Percentiles rank a stretch among this genome's conserved stretches.
phyloP scores from a whole-genome alignment of 1,140 invertebrate genomes.

The Megalopta genalis region DNA sequence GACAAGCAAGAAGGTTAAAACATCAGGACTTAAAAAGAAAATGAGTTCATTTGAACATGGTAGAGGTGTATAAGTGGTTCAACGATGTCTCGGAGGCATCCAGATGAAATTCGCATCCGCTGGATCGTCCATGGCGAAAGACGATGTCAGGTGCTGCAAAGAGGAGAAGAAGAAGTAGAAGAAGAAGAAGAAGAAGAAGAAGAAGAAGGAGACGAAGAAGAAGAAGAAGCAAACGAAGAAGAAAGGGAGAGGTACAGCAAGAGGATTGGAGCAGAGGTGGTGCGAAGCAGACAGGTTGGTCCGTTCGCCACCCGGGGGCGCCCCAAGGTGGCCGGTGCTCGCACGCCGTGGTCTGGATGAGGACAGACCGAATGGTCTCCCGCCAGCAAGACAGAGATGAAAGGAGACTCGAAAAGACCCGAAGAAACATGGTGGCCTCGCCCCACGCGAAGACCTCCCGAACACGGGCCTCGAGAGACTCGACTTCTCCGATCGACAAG shows the following conservation, averaged over 20 bases:
- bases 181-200: not conserved
- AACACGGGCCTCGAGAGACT: conserved; percentile 66
- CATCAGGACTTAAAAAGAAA: too few relatives aligned
- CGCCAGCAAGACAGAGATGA: conserved; percentile 49
- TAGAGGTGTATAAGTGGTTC: not conserved
- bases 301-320: conserved; percentile 77
- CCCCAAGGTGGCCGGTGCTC: conserved; percentile 77
- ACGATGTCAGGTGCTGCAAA: conserved; percentile 20
- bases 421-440: conserved; percentile 79
- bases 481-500: conserved; percentile 51
- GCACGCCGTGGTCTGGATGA: conserved; percentile 65
- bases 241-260: conserved; percentile 33
- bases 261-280: conserved; percentile 60
- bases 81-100: not conserved
- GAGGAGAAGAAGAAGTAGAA: conserved; percentile 18
- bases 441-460: conserved; percentile 79
- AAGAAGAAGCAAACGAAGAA: not conserved
- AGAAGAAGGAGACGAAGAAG: too few relatives aligned
- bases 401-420: conserved; percentile 52
- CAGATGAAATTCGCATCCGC: not conserved
- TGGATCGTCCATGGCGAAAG: conserved; percentile 25
- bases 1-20: too few relatives aligned
- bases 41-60: too few relatives aligned
- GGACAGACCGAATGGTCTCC: conserved; percentile 33
- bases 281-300: conserved; percentile 69